Evolutionary conservation across 2,797 vertebrate genomes (phyloP).

Genomic region (Xenentodon cancila): DNA sequence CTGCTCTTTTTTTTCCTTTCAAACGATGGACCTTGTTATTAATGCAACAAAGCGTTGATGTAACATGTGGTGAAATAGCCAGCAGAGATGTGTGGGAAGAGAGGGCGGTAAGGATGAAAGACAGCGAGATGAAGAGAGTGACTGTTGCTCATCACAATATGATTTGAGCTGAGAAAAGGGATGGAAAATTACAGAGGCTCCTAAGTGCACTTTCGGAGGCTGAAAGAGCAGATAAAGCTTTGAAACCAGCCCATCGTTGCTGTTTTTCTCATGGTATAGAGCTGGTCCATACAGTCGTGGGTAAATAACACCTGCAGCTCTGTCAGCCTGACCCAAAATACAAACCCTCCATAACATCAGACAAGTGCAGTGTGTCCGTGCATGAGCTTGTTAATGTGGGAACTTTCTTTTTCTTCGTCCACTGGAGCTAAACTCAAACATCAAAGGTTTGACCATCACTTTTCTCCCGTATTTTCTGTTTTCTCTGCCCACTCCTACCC

Average conservation of each 20-base stretch:
- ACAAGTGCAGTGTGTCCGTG: conserved; percentile 12
- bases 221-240: conserved; percentile 67
- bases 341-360: conserved; percentile 54
- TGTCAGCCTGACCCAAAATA: conserved; percentile 47
- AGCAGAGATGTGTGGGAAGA: conserved; percentile 15
- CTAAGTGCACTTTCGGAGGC: conserved; percentile 73
- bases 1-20: background rate
- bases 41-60: conserved; percentile 34
- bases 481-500: conserved; percentile 17
- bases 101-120: conserved; percentile 50
- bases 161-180: conserved; percentile 50
- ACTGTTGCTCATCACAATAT: conserved; percentile 59
- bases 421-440: conserved; percentile 32
- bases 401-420: conserved; percentile 26
- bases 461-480: conserved; percentile 14
- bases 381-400: conserved; percentile 19
- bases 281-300: conserved; percentile 33
- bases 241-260: conserved; percentile 65
- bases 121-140: conserved; percentile 21
- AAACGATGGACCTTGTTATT: conserved; percentile 38
- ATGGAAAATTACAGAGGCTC: conserved; percentile 64
- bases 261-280: conserved; percentile 29
- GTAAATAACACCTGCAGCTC: conserved; percentile 73
- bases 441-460: conserved; percentile 1
- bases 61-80: conserved; percentile 22